Base-by-base conservation (phyloP, 2,113 vertebrate genomes). In the Myocastor coypus region DNA sequence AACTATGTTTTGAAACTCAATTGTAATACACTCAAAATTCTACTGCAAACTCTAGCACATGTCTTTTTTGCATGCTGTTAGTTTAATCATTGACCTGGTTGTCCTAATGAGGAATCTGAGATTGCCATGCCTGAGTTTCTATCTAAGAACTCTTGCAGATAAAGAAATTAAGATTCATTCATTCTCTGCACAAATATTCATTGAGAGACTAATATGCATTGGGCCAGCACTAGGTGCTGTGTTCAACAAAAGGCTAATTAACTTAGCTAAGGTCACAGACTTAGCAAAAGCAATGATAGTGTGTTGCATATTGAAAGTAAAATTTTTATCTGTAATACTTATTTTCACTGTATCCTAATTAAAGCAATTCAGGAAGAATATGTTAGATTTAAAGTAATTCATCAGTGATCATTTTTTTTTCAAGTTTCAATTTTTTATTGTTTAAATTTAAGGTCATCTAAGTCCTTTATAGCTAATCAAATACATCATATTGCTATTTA, bases 201-300 rank as follows among this genome's bases (percentile, higher is more conserved):
- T 75, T 71, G 69, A 93, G 52, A 94, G n/a, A 6, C 80, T 89
- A 82, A 84, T 77, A 37, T 69, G 17, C 59, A 42, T 46, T 63
- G 30, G 55, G 26, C 42, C 42, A 83, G 7, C 4, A 30, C 8
- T 89, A 84, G 94, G 61, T 71, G 9, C 59, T 92, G 2, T 63
- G 92, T 88, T 87, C 30, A 68, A n/a, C n/a, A 50, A 95, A 90
- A 96, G 84, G 75, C 71, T 87, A 96, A 96, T 97, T 94, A 92
- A 89, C 46, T 91, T 75, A 91, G 42, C 24, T 46, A 68, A 94
- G 92, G 81, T 83, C 87, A 94, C 87, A 87, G 12, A 90, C 85
- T 94, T 68, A 95, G 77, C n/a, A 85, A 96, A 96, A 95, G 64
- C 88, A 95, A 64, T 88, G 71, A 87, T 90, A 90, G 40, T 75